Evolutionary conservation across 2,113 vertebrate species (phyloP).

Genomic region (Cathartes aura): DNA sequence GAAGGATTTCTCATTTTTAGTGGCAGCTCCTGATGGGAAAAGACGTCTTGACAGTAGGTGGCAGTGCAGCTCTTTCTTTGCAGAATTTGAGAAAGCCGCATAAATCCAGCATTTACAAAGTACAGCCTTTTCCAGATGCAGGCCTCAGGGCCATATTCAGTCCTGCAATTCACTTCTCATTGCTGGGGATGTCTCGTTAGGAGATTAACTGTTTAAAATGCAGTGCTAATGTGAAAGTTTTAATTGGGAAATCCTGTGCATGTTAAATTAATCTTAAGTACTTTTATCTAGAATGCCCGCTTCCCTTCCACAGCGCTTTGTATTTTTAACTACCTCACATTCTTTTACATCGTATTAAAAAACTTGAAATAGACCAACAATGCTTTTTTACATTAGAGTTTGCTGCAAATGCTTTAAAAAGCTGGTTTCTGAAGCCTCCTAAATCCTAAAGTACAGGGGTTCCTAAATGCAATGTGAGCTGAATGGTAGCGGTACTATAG

Average conservation of each 20-base stretch:
- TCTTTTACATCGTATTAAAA: constrained; percentile 39
- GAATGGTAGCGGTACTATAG: neutral
- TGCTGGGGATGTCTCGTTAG: constrained; percentile 73
- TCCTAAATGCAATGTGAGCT: neutral
- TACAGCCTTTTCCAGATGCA: constrained; percentile 58
- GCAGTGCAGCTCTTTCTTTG: constrained; percentile 71
- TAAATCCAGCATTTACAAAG: constrained; percentile 28
- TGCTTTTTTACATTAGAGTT: neutral
- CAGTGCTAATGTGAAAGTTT: constrained; percentile 72
- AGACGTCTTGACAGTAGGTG: constrained; percentile 70
- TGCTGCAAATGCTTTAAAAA: neutral
- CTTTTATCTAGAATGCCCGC: constrained; percentile 69
- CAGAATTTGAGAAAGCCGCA: neutral
- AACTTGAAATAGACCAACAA: neutral
- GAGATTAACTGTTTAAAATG: constrained; percentile 77
- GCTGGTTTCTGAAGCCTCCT: neutral
- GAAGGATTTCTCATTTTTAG: neutral
- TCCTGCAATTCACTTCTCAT: constrained; percentile 69
- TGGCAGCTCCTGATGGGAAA: neutral
- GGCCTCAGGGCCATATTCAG: constrained; percentile 61
- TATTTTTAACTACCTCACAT: constrained; percentile 27
- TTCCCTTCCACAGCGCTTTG: constrained; percentile 15
- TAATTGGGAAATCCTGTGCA: constrained; percentile 77
- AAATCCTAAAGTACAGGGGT: neutral
- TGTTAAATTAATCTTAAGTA: constrained; percentile 76